phyloP scores from a whole-genome alignment of 2,797 vertebrate genomes.

The Rhadinocentrus ornatus region DNA sequence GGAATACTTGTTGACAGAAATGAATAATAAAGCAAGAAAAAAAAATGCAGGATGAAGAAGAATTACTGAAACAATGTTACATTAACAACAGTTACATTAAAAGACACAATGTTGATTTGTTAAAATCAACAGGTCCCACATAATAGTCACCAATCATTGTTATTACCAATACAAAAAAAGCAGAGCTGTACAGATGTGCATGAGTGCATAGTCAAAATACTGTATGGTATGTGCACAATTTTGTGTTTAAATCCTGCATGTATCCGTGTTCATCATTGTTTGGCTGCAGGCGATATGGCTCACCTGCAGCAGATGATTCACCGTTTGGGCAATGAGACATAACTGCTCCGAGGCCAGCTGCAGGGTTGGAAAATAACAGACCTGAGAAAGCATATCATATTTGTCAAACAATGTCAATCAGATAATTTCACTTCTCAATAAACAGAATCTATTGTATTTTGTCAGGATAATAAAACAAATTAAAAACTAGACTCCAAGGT shows the following conservation, averaged over 20 bases:
- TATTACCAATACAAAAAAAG: constrained; percentile 45
- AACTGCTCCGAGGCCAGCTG: constrained; percentile 32
- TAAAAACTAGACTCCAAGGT: constrained; percentile 2
- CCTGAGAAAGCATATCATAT: constrained; percentile 1
- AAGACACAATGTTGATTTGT: constrained; percentile 28
- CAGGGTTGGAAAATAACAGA: constrained; percentile 36
- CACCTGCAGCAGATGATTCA: constrained; percentile 53
- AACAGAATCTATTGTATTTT: constrained; percentile 5
- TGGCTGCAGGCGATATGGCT: constrained; percentile 41
- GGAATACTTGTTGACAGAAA: constrained; percentile 28
- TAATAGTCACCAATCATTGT: constrained; percentile 54
- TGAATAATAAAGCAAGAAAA: constrained; percentile 11
- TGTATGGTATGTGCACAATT: background rate
- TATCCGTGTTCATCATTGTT: constrained; percentile 21
- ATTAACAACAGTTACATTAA: constrained; percentile 22
- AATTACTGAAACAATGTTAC: constrained; percentile 10
- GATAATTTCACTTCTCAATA: background rate
- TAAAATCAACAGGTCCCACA: constrained; percentile 55
- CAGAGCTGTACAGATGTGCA: background rate
- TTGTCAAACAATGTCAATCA: constrained; percentile 23
- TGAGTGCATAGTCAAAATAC: background rate
- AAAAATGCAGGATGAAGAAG: constrained; percentile 15
- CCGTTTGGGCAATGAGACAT: constrained; percentile 31
- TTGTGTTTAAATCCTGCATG: constrained; percentile 10
- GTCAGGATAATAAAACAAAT: background rate